A percentile compares a stretch with the other conserved stretches of the same genome.
Evolutionary conservation across 2,888 invertebrate genomes (phyloP).

Genomic region (Meteorus colon): DNA sequence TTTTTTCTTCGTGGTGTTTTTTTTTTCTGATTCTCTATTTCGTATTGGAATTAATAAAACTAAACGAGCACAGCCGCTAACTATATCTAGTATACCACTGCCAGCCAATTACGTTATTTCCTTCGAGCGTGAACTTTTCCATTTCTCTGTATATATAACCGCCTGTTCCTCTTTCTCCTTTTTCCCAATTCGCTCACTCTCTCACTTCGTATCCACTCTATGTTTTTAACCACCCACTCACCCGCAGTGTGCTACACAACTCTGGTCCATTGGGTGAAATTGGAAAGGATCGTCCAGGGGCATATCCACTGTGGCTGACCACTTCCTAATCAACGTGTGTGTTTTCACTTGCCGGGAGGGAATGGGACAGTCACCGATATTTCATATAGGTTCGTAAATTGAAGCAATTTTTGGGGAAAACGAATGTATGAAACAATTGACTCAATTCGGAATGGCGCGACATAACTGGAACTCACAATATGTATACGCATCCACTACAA

Average conservation of each 20-base stretch:
- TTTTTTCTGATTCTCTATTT: slow-evolving; percentile 38
- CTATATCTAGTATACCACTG: slow-evolving; percentile 43
- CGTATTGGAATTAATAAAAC: slow-evolving; percentile 58
- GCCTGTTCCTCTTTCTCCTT: slow-evolving; percentile 31
- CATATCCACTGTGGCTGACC: slow-evolving; percentile 40
- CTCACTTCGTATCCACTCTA: slow-evolving; percentile 20
- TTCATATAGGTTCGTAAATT: slow-evolving; percentile 32
- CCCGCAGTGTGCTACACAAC: slow-evolving; percentile 10
- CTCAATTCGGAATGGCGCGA: slow-evolving; percentile 17
- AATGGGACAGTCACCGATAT: slow-evolving; percentile 29
- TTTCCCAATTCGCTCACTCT: slow-evolving; percentile 16
- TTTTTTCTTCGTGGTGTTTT: background rate
- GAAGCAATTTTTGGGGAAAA: slow-evolving; percentile 22
- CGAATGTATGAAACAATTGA: slow-evolving; percentile 30
- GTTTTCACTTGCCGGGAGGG: slow-evolving; percentile 28
- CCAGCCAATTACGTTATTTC: slow-evolving; percentile 58
- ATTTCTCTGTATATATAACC: slow-evolving; percentile 19
- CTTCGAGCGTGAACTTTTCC: slow-evolving; percentile 46
- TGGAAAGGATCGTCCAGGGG: slow-evolving; percentile 47
- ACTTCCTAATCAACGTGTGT: slow-evolving; percentile 47
- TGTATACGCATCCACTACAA: background rate
- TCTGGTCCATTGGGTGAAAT: slow-evolving; percentile 46
- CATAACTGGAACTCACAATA: background rate
- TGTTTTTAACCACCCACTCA: slow-evolving; percentile 8
- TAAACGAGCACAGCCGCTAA: slow-evolving; percentile 52